Conservation (phyloP, 2,888 invertebrate species). For the Synanthedon formicaeformis region DNA sequence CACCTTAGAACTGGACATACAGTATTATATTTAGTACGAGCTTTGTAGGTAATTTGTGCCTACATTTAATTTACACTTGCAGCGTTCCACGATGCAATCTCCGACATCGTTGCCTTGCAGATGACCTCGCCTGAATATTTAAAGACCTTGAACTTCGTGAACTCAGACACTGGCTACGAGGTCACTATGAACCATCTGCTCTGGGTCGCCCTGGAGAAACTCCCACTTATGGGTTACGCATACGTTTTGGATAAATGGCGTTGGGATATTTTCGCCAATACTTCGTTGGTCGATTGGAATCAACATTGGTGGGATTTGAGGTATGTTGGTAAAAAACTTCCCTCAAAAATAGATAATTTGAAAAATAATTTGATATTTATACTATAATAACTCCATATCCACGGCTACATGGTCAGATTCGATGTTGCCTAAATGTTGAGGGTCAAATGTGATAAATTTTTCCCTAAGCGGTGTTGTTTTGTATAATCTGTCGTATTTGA, state of each 20-base stretch:
- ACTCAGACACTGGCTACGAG: slow-evolving; percentile 39
- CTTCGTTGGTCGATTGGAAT: slow-evolving; percentile 46
- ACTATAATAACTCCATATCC: too few relatives aligned
- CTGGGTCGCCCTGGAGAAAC: slow-evolving; percentile 53
- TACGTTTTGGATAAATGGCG: slow-evolving; percentile 58
- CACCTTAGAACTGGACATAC: too few relatives aligned
- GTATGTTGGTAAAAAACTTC: slow-evolving; percentile 14
- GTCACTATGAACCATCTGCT: slow-evolving; percentile 49
- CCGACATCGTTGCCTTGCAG: slow-evolving; percentile 73
- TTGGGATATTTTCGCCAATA: slow-evolving; percentile 54
- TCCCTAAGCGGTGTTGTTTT: too few relatives aligned
- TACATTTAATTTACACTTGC: slow-evolving; percentile 9
- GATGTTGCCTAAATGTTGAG: too few relatives aligned
- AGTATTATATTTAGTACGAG: too few relatives aligned
- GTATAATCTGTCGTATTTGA: too few relatives aligned
- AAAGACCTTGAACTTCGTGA: slow-evolving; percentile 45
- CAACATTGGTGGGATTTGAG: slow-evolving; percentile 60
- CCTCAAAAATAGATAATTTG: background rate
- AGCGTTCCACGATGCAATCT: slow-evolving; percentile 76
- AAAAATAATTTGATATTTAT: too few relatives aligned
- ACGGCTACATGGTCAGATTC: too few relatives aligned
- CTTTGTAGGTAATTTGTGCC: background rate
- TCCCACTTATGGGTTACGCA: slow-evolving; percentile 57
- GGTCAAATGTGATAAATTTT: too few relatives aligned
- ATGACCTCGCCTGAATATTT: slow-evolving; percentile 66